Conservation (phyloP, 2,113 vertebrate species). For the Theristicus caerulescens region DNA sequence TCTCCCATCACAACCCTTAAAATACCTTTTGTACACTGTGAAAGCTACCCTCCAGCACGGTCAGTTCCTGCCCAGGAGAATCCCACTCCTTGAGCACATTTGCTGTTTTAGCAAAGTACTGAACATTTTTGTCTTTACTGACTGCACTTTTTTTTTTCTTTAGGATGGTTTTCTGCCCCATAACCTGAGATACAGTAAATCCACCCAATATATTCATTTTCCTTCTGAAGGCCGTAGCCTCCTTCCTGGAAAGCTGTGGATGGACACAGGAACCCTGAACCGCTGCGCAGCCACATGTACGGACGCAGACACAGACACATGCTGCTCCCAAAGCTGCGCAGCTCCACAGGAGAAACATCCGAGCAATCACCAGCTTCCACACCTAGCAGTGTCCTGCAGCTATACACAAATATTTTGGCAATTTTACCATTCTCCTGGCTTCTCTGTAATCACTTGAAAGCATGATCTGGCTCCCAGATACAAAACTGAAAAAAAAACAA, state of each 20-base stretch:
- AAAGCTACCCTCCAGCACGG: background rate
- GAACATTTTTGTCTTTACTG: background rate
- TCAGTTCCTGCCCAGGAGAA: background rate
- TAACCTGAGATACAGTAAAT: background rate
- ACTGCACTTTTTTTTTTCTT: background rate
- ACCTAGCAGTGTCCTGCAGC: background rate
- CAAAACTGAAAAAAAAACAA: background rate
- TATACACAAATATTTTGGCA: background rate
- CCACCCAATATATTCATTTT: background rate
- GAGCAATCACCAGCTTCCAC: background rate
- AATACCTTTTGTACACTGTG: background rate
- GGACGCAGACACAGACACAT: fast-evolving
- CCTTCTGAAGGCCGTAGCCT: background rate
- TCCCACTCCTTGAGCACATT: background rate
- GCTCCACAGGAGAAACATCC: background rate
- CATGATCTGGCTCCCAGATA: background rate
- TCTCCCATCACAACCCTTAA: background rate
- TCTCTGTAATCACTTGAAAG: background rate
- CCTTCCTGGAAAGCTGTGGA: background rate
- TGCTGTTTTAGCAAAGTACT: background rate
- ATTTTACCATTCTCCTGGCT: background rate
- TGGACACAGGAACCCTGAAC: background rate
- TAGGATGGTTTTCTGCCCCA: background rate
- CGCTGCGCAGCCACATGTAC: fast-evolving
- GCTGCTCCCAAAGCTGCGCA: background rate